Evolutionary conservation across 2,888 invertebrate genomes (phyloP).

Genomic region (Heteropelma amictum): DNA sequence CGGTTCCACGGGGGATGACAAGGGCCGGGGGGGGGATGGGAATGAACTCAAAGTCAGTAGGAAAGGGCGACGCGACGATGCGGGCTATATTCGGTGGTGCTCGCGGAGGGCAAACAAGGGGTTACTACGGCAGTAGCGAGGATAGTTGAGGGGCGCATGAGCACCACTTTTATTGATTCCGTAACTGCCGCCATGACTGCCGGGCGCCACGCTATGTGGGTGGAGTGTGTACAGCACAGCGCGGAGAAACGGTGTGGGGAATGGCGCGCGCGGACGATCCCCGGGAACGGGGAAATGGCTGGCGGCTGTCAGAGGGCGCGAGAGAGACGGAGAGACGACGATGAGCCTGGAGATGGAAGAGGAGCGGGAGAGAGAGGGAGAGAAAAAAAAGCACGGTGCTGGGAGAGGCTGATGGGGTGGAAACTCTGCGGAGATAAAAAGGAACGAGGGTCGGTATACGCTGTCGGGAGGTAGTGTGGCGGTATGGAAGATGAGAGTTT

Average conservation of each 20-base stretch:
- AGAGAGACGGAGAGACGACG: constrained; percentile 31
- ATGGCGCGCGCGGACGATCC: constrained; percentile 52
- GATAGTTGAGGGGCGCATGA: constrained; percentile 77
- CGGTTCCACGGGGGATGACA: constrained; percentile 24
- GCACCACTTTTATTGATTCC: constrained; percentile 79
- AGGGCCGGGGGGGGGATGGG: constrained; percentile 41
- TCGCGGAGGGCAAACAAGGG: constrained; percentile 53
- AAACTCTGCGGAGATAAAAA: constrained; percentile 78
- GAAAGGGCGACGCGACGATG: constrained; percentile 58
- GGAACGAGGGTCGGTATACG: constrained; percentile 75
- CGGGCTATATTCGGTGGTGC: constrained; percentile 60
- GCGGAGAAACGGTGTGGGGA: constrained; percentile 59
- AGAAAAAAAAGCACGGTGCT: constrained; percentile 45
- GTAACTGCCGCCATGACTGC: constrained; percentile 78
- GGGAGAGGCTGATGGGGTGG: constrained; percentile 78
- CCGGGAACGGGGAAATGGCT: constrained; percentile 54
- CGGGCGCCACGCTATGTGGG: constrained; percentile 59
- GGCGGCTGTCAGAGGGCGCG: constrained; percentile 36
- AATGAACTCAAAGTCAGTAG: constrained; percentile 27
- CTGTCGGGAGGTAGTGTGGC: constrained; percentile 46
- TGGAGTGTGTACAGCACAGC: constrained; percentile 61
- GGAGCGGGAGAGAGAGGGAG: constrained; percentile 45
- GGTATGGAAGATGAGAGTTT: constrained; percentile 22
- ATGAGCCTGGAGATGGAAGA: too few species aligned
- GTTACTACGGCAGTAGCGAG: constrained; percentile 70